Conservation (phyloP, 2,888 invertebrate species). For the Thelaira solivaga region DNA sequence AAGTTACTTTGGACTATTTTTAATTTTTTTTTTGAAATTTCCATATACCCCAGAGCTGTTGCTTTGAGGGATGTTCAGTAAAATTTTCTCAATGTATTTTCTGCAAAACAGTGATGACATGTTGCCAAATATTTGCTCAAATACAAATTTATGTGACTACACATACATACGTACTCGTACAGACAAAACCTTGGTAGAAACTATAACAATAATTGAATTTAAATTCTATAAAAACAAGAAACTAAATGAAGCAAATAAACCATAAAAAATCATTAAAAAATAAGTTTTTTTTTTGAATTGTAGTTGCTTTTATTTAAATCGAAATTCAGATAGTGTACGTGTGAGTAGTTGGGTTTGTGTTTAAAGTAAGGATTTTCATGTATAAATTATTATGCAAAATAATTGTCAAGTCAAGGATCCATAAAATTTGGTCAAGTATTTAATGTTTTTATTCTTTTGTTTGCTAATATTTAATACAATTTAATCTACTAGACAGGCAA, state of each 20-base stretch:
- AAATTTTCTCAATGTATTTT: slow-evolving; percentile 12
- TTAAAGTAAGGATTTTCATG: neutral
- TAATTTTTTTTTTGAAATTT: too few relatives aligned
- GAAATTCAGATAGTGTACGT: neutral
- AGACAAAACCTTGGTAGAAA: slow-evolving; percentile 36
- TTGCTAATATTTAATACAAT: too few relatives aligned
- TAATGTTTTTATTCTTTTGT: neutral
- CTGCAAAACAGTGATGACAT: neutral
- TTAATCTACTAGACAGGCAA: neutral
- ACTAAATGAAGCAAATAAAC: neutral
- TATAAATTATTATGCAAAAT: neutral
- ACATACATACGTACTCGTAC: too few relatives aligned
- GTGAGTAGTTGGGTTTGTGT: too few relatives aligned
- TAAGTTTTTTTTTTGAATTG: neutral
- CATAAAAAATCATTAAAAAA: too few relatives aligned
- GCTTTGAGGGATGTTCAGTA: too few relatives aligned
- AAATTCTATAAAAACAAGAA: slow-evolving; percentile 26
- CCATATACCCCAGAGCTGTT: too few relatives aligned
- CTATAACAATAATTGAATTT: slow-evolving; percentile 32
- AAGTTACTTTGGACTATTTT: too few relatives aligned
- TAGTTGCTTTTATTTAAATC: slow-evolving; percentile 14
- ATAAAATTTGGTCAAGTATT: slow-evolving; percentile 5
- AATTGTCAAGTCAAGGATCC: slow-evolving; percentile 3
- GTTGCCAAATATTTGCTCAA: slow-evolving; percentile 30
- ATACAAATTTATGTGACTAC: too few relatives aligned